Percentiles rank a stretch among this genome's conserved stretches.
phyloP scores from a whole-genome alignment of 2,797 vertebrate species.

The Myotis daubentonii region DNA sequence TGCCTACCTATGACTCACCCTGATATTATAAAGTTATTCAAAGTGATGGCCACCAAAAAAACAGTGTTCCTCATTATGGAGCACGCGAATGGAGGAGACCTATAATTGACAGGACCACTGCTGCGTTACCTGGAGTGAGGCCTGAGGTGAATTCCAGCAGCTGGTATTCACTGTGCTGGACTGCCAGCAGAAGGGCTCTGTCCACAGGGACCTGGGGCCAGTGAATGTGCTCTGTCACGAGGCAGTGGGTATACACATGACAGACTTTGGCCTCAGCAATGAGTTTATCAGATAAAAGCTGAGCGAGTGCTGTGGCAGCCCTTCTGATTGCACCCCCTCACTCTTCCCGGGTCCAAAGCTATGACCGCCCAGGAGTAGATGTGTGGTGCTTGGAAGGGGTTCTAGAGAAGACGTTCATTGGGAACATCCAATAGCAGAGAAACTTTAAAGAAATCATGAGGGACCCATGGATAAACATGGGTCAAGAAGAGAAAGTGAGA shows the following conservation, averaged over 20 bases:
- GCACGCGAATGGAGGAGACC: rapidly evolving
- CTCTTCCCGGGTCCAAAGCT: neutral
- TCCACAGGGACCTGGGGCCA: neutral
- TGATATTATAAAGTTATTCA: rapidly evolving
- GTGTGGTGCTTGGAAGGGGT: neutral
- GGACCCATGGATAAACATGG: neutral
- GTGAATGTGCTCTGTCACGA: neutral
- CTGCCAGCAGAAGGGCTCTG: neutral
- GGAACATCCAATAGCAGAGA: neutral
- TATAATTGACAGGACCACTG: rapidly evolving
- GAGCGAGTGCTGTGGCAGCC: neutral
- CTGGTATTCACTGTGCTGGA: neutral
- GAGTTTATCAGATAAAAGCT: neutral
- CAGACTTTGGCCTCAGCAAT: neutral
- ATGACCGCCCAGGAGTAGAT: rapidly evolving
- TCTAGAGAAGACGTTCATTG: neutral
- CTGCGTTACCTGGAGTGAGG: no score
- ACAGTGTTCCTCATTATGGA: neutral
- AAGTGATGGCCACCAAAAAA: neutral
- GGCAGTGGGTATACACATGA: neutral
- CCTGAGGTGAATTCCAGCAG: neutral
- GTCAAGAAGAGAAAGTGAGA: neutral
- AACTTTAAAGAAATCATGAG: neutral
- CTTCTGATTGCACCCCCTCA: neutral
- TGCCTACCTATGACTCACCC: neutral